Conservation (phyloP, 2,888 invertebrate species). For the Agrotis ipsilon region DNA sequence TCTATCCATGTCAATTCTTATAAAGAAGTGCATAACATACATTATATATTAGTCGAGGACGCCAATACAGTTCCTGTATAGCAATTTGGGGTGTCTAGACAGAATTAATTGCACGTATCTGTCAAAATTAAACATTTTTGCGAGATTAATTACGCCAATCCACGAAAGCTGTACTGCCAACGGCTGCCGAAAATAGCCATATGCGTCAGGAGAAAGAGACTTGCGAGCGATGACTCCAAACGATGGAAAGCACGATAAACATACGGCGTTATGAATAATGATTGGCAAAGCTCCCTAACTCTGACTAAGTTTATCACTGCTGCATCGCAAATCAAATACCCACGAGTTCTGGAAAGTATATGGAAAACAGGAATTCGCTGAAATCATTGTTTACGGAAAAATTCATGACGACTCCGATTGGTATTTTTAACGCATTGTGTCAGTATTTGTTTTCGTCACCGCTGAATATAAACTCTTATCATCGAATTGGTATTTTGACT, state of each 20-base stretch:
- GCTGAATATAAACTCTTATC: conserved; percentile 24
- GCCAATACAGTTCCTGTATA: conserved; percentile 29
- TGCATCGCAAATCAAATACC: conserved; percentile 66
- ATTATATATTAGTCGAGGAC: conserved; percentile 18
- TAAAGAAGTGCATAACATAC: conserved; percentile 35
- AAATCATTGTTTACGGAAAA: conserved; percentile 69
- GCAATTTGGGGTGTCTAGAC: conserved; percentile 36
- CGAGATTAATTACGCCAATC: conserved; percentile 69
- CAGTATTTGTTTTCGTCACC: conserved; percentile 40
- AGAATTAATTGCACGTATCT: conserved; percentile 63
- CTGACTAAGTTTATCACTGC: conserved; percentile 74
- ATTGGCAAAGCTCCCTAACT: conserved; percentile 79
- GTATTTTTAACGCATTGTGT: conserved; percentile 48
- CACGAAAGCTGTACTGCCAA: conserved; percentile 66
- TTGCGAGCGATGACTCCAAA: conserved; percentile 81
- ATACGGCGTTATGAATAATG: conserved; percentile 81
- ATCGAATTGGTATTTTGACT: conserved; percentile 21
- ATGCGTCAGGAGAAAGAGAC: conserved; percentile 82
- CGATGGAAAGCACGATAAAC: conserved; percentile 81
- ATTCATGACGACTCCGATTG: conserved; percentile 43
- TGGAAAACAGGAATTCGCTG: conserved; percentile 57
- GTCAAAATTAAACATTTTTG: conserved; percentile 65
- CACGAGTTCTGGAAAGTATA: conserved; percentile 70
- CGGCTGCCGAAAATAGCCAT: conserved; percentile 79
- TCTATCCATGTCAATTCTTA: conserved; percentile 48